Conservation (phyloP, 2,113 vertebrate genomes). For the Paralichthys olivaceus region DNA sequence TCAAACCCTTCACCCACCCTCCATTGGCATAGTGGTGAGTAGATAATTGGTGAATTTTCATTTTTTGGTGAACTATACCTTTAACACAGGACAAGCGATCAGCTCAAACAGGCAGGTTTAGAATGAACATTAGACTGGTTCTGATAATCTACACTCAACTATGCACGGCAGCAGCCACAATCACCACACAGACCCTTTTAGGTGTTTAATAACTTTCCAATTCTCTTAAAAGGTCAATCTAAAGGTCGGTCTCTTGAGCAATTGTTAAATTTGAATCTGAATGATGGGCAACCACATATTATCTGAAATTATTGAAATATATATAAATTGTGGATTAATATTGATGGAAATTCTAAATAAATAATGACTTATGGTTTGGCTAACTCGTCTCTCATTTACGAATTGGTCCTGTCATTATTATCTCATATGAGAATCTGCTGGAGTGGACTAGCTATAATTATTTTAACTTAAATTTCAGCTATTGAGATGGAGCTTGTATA, state of each 20-base stretch:
- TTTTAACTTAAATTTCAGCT: neutral
- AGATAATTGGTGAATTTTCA: no score
- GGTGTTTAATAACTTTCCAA: conserved; percentile 6
- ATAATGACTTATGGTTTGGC: conserved; percentile 69
- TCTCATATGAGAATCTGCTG: conserved; percentile 55
- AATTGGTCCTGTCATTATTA: conserved; percentile 61
- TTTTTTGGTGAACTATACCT: no score
- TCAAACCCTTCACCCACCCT: no score
- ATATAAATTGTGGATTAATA: conserved; percentile 78
- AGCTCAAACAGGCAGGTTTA: neutral
- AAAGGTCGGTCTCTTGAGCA: conserved; percentile 2
- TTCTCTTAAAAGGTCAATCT: neutral
- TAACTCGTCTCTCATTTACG: conserved; percentile 58
- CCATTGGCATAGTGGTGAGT: no score
- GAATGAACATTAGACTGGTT: neutral
- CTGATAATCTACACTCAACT: neutral
- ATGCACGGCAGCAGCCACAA: conserved; percentile 5
- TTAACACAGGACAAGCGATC: neutral
- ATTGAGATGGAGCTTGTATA: neutral
- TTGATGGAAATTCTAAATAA: conserved; percentile 79
- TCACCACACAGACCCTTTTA: neutral
- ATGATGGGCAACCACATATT: conserved; percentile 24
- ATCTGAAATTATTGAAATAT: conserved; percentile 55
- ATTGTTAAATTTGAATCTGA: neutral
- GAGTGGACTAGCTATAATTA: conserved; percentile 34